These are phyloP conservation scores for Podabrus alpinus DNA, from an alignment of 2,888 invertebrate genomes.

Conservation along the genomic window DNA sequence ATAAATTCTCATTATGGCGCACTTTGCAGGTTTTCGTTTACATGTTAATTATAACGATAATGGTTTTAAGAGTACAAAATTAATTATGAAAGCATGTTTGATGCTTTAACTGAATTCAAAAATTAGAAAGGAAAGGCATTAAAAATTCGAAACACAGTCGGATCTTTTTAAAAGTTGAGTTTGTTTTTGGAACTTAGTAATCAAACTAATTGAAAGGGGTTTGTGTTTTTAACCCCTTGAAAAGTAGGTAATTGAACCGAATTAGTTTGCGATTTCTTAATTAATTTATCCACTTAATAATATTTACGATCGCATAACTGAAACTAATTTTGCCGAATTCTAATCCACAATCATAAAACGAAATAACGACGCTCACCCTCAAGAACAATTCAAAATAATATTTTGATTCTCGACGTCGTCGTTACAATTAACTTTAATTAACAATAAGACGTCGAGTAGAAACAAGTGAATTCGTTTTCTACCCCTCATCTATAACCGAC, in stretches of 20 bases:
- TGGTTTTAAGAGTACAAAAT: background rate
- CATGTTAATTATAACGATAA: background rate
- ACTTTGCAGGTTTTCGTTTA: background rate
- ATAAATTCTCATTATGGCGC: background rate
- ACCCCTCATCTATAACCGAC: constrained; percentile 29
- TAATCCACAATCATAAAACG: constrained; percentile 31
- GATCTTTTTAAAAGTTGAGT: background rate
- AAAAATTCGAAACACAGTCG: background rate
- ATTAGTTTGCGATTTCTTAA: constrained; percentile 16
- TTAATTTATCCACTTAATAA: constrained; percentile 22
- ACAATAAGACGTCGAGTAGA: constrained; percentile 40
- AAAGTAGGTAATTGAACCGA: background rate
- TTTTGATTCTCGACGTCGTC: constrained; percentile 39
- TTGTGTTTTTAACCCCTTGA: background rate
- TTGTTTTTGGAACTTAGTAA: background rate
- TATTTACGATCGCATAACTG: constrained; percentile 22
- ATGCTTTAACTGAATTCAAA: background rate
- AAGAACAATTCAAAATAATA: constrained; percentile 38
- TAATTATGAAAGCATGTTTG: background rate
- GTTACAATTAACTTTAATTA: constrained; percentile 45
- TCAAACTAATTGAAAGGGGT: background rate
- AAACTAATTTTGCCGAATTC: constrained; percentile 22
- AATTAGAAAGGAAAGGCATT: background rate
- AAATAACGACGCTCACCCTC: constrained; percentile 24
- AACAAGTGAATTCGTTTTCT: constrained; percentile 39